Evolutionary conservation across 2,113 vertebrate genomes (phyloP), one percentile per base, ranked within the genome.

Genomic region (Bolborhynchus lineola): DNA sequence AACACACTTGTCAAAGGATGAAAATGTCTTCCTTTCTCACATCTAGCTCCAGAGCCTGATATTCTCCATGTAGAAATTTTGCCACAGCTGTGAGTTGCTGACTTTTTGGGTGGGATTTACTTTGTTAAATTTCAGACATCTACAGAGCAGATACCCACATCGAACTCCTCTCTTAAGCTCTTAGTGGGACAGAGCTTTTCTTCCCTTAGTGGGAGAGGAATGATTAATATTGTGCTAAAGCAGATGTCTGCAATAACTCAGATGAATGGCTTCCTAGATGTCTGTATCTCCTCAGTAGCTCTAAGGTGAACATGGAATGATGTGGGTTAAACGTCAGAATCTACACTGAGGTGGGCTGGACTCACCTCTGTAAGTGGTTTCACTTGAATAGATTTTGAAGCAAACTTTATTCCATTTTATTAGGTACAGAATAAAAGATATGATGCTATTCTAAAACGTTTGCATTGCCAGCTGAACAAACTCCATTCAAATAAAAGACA

Each of bases 381-480:
- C 49, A 37, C 53, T 90, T 83, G 65, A 80, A 76, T 10, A 39
- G 41, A 47, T 65, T 20, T 75, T 90, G 14, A 92, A 46, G 23
- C 70, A 6, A 13, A 41, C 84, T 92, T 47, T 78, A 24, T 78
- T 88, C 86, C 63, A 0, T 93, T 84, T 83, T 83, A 74, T 93
- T 72, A 98, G 98, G 98, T 98, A 49, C 98, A 98, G 77, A 98
- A 97, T 94, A 98, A 98, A 90, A 98, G 98, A 94, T 98, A 97
- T 0, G 78, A 97, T 89, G 98, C 98, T 65, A 97, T 98, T 94
- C 96, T 98, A 39, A 98, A 98, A 71, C 98, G 98, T 86, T 94
- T 98, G 65, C 98, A 93, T 74, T 98, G 97, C 69, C 98, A 98
- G 19, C 79, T 98, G 89, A 98, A 97, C 63, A 98, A 98, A 68